Conservation (phyloP, 2,888 invertebrate species). For the Heterodera filipjevi region DNA sequence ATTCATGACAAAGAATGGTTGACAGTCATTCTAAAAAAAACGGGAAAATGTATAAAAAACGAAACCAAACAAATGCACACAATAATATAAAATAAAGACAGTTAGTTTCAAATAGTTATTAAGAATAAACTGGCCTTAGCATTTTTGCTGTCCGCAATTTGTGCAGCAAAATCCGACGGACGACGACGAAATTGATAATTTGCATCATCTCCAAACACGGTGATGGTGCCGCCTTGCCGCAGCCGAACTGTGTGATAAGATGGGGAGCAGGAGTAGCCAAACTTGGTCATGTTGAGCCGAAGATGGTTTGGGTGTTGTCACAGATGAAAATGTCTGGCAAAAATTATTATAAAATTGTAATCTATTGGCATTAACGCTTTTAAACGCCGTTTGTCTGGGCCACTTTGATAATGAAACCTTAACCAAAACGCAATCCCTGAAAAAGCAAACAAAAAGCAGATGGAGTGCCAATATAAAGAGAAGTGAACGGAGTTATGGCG, state of each 20-base stretch:
- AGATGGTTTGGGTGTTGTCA: no score
- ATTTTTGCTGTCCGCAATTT: conserved; percentile 10
- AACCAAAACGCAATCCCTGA: not conserved
- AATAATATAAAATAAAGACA: no score
- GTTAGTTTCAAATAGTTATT: no score
- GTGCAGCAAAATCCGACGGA: not conserved
- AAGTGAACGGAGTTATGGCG: conserved; percentile 35
- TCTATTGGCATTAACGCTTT: no score
- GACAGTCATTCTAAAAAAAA: conserved; percentile 31
- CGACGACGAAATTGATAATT: not conserved
- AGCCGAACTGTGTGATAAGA: conserved; percentile 27
- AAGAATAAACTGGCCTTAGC: not conserved
- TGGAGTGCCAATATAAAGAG: not conserved
- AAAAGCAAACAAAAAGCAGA: not conserved
- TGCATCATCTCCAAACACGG: conserved; percentile 28
- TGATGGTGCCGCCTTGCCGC: conserved; percentile 34
- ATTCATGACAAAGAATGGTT: conserved; percentile 63
- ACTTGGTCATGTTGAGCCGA: not conserved
- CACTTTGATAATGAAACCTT: no score
- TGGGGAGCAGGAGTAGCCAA: not conserved
- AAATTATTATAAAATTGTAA: no score
- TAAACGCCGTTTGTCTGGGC: no score
- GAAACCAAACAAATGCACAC: no score
- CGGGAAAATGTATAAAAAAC: no score
- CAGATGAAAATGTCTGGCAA: no score